A percentile compares a stretch with the other conserved stretches of the same genome.
These are phyloP conservation scores for Cichladusa arquata DNA, from an alignment of 2,113 vertebrate species.

Conservation along the genomic window DNA sequence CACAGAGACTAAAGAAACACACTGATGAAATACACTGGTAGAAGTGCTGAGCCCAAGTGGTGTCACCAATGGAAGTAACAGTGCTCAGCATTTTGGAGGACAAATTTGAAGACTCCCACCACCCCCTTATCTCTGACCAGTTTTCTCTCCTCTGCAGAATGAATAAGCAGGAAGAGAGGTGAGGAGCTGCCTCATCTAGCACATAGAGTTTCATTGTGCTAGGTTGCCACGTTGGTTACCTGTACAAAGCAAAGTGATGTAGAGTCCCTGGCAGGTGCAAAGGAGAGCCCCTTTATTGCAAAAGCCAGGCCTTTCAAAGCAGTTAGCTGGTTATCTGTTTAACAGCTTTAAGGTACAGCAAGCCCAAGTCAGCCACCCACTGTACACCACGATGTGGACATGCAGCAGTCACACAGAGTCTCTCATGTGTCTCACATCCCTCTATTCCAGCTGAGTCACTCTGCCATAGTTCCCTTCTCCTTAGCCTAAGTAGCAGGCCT, in stretches of 20 bases:
- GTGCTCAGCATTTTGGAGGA: neutral
- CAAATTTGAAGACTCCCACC: neutral
- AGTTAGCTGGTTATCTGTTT: neutral
- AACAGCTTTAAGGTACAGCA: neutral
- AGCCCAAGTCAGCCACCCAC: neutral
- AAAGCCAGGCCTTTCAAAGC: neutral
- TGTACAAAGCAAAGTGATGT: rapidly evolving
- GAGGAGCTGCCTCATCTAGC: neutral
- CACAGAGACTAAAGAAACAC: neutral
- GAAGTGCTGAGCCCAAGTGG: neutral
- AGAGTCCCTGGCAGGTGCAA: neutral
- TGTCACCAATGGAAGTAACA: neutral
- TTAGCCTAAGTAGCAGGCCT: neutral
- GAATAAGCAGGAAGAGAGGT: neutral
- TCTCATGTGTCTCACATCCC: rapidly evolving
- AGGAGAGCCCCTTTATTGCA: neutral
- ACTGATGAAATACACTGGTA: neutral
- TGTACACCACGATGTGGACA: neutral
- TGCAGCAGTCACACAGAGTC: rapidly evolving
- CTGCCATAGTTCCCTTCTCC: neutral
- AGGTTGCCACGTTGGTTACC: neutral
- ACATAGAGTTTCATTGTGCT: neutral
- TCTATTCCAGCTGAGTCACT: neutral
- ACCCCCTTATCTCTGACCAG: neutral
- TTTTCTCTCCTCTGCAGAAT: neutral